Base-by-base conservation (phyloP, 2,113 vertebrate genomes). In the Sturnira hondurensis region DNA sequence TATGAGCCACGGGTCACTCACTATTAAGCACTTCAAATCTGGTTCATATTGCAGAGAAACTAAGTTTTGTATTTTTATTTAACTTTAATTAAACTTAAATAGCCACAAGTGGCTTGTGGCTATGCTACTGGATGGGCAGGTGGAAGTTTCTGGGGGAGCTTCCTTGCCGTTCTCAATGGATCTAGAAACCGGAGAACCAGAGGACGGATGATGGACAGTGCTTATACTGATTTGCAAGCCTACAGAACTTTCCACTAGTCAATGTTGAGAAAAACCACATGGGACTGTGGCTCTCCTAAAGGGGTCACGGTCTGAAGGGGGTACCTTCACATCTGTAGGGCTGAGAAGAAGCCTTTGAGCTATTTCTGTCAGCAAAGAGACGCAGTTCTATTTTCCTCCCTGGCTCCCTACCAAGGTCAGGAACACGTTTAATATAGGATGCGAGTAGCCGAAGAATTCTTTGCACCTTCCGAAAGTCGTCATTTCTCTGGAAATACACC, bases 291-390 rank as follows among this genome's bases (percentile, higher is more conserved):
- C 86, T 97, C 50, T 98, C 97, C 94, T 97, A 98, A 98, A 97
- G 98, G 97, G 98, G 98, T 98, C 98, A 97, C 94, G 97, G 98
- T 98, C 98, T 98, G 98, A 97, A 98, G 98, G 98, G 96, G 98
- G 97, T 97, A 98, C 98, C 98, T 98, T 98, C 82, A 94, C 61
- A 93, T 89, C 91, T 73, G 16, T 85, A 58, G 47, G 31, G 86
- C 38, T 43, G 70, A 58, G 92, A 50, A 93, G 78, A 33, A 73
- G 76, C 54, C 95, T 97, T 94, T 96, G 96, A 95, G 85, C 94
- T 97, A 97, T 97, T 97, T 96, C 94, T 77, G 91, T 84, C 41
- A 81, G 50, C 70, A 71, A 78, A 95, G 74, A 80, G 41, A 71
- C 17, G 58, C 24, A 58, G 89, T 63, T 81, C 95, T 50, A 92